Conservation (phyloP, 2,113 vertebrate species). For the Gracilinanus agilis region DNA sequence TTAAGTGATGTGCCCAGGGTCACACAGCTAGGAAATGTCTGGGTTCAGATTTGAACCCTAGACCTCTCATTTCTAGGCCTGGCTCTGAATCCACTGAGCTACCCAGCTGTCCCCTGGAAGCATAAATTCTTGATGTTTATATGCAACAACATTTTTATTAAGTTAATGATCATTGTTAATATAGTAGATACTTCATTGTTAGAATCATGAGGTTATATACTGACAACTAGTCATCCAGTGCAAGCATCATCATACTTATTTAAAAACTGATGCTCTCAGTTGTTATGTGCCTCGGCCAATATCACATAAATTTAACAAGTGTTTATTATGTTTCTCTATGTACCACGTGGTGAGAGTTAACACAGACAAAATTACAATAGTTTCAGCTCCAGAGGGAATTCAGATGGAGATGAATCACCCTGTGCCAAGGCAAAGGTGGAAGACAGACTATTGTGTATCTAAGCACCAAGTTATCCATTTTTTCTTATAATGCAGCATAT, state of each 20-base stretch:
- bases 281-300: background rate
- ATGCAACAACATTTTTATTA: background rate
- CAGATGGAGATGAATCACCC: background rate
- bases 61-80: too few species aligned
- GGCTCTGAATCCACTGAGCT: too few species aligned
- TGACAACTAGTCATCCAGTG: background rate
- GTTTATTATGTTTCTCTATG: background rate
- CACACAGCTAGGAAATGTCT: too few species aligned
- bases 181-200: background rate
- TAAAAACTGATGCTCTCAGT: background rate
- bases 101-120: too few species aligned
- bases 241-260: background rate
- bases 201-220: background rate
- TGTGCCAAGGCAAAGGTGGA: background rate
- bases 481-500: background rate
- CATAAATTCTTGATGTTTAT: too few species aligned
- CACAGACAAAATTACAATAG: background rate
- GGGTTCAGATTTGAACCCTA: too few species aligned
- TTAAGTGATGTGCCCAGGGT: too few species aligned
- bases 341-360: background rate
- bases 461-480: background rate
- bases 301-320: background rate
- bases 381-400: background rate
- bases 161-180: background rate
- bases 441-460: background rate